These are phyloP conservation scores for Limnodromus scolopaceus DNA, from an alignment of 2,797 vertebrate genomes.

Conservation along the genomic window DNA sequence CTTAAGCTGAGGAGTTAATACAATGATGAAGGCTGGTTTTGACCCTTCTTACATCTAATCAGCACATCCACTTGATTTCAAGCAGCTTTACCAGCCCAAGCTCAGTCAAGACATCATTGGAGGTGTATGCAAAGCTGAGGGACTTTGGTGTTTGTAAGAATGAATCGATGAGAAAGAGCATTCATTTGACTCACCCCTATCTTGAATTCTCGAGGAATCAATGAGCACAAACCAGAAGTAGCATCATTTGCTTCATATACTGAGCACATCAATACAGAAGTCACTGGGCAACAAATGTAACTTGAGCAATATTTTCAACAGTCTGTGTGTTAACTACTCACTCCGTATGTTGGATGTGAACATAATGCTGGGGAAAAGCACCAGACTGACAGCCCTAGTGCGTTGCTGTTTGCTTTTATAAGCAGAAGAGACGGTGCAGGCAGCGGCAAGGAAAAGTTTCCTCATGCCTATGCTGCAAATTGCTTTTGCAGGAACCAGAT, in stretches of 20 bases:
- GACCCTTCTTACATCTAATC: not conserved
- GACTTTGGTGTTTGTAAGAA: not conserved
- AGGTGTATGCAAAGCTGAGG: not conserved
- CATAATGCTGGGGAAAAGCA: not conserved
- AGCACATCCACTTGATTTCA: not conserved
- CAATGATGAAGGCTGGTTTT: not conserved
- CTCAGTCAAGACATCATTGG: not conserved
- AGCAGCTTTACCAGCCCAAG: not conserved
- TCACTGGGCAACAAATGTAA: not conserved
- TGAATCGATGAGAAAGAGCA: not conserved
- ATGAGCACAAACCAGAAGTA: not conserved
- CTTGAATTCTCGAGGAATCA: not conserved
- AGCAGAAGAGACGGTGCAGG: not conserved
- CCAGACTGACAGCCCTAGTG: not conserved
- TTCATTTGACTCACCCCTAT: not conserved
- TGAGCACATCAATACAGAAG: not conserved
- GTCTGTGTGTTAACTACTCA: not conserved
- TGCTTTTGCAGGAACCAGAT: not conserved
- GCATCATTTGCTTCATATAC: not conserved
- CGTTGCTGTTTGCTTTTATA: not conserved
- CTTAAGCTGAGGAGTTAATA: not conserved
- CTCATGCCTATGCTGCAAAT: not conserved
- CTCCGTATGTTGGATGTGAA: not conserved
- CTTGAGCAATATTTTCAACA: not conserved
- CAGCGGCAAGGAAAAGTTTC: not conserved